Evolutionary conservation across 2,797 vertebrate genomes (phyloP).

Genomic region (Glossophaga mutica): DNA sequence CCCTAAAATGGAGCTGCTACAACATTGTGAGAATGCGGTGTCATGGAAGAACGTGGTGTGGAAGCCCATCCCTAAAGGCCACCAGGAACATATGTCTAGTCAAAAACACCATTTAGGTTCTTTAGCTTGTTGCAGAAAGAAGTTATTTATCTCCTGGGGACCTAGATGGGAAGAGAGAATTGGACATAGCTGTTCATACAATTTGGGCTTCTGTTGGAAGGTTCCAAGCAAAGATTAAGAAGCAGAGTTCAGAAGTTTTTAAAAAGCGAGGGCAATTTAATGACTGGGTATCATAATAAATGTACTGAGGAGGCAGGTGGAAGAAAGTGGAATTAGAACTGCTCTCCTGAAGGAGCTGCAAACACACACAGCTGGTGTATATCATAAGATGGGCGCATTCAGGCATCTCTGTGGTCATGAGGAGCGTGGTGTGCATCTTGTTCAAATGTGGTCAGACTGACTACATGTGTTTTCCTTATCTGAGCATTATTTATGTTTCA

Average conservation of each 20-base stretch:
- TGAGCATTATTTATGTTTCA: background rate
- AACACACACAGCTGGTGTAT: background rate
- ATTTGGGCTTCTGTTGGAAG: background rate
- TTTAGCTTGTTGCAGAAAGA: background rate
- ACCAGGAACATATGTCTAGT: background rate
- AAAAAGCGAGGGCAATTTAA: background rate
- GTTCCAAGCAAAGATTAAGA: background rate
- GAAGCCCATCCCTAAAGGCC: background rate
- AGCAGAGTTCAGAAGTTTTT: background rate
- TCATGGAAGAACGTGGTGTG: background rate
- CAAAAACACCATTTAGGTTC: background rate
- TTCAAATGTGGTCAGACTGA: too few species aligned
- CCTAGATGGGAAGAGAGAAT: background rate
- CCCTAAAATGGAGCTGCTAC: background rate
- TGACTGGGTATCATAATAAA: background rate
- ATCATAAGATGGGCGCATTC: background rate
- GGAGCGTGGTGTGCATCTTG: background rate
- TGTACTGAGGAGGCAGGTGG: background rate
- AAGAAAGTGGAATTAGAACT: background rate
- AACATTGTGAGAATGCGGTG: background rate
- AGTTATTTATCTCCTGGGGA: background rate
- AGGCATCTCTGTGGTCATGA: background rate
- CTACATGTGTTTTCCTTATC: background rate
- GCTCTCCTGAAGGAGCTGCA: background rate
- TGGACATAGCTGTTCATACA: background rate